Base-by-base conservation (phyloP, 2,888 invertebrate genomes). In the Pseudococcus longispinus region DNA sequence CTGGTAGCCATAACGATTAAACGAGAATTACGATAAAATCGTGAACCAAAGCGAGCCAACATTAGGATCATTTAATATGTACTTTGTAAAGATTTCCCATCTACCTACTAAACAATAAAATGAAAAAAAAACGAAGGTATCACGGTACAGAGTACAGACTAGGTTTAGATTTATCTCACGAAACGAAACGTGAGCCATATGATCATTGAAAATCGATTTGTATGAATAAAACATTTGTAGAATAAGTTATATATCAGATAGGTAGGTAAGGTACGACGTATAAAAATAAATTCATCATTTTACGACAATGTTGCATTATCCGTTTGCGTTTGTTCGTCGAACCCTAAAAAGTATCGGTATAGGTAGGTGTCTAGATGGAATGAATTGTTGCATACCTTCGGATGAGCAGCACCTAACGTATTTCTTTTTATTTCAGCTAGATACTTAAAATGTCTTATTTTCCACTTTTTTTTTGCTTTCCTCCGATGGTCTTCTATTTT, bases 341-440 rank as follows among this genome's bases (percentile, higher is more conserved):
- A 60, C 60, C 23, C 23, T 60, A 23, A 60, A 60, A 60, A 60
- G 20, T 23, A 55, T 55, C 9, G 23, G 23, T 23, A 60, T n/a
- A n/a, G n/a, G 51, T 51, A 51, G 51, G 13, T 60, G 13, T 60
- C 60, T 23, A 9, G 15, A 60, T n/a, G n/a, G 15, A 55, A 23
- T 60, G 60, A 60, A 60, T 60, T 60, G 20, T 23, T 60, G 23
- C 13, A 2, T 51, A n/a, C 60, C 2, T 2, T 60, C 8, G 23
- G 1, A 60, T 60, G 37, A 37, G 37, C 37, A 37, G 37, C 37
- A 37, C 37, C 60, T n/a, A 60, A 23, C 20, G 60, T 23, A 60
- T 60, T 60, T 60, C 70, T 70, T 70, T 37, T 65, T 29, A 70
- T 70, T 70, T 70, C 23, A 60, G 60, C 13, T 60, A 55, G 55